Percentiles rank a stretch among this genome's conserved stretches.
Evolutionary conservation across 2,888 invertebrate species (phyloP).

Genomic region (Nysson spinosus): DNA sequence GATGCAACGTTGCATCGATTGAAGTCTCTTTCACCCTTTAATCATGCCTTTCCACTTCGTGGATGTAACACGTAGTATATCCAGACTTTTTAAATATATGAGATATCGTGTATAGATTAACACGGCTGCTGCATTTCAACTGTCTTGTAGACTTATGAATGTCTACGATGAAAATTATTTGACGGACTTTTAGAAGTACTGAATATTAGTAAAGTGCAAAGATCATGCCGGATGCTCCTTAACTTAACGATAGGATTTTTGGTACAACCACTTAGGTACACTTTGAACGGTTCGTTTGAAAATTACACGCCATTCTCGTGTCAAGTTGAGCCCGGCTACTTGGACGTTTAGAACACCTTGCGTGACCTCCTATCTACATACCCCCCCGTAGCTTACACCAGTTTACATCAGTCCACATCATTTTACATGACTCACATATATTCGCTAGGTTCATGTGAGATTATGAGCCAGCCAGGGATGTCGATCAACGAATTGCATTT

Average conservation of each 20-base stretch:
- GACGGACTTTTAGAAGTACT: too few species aligned
- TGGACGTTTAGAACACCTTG: constrained; percentile 51
- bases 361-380: constrained; percentile 48
- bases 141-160: too few species aligned
- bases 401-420: constrained; percentile 54
- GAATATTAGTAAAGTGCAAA: constrained; percentile 4
- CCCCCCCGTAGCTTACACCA: constrained; percentile 30
- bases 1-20: too few species aligned
- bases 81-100: too few species aligned
- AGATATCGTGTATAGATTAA: too few species aligned
- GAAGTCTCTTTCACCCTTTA: too few species aligned
- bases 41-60: too few species aligned
- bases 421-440: constrained; percentile 47
- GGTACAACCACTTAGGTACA: constrained; percentile 23
- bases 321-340: constrained; percentile 42
- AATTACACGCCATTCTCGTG: constrained; percentile 61
- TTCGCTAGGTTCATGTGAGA: constrained; percentile 6
- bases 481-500: constrained; percentile 27
- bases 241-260: constrained; percentile 26
- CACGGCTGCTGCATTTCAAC: too few species aligned
- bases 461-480: constrained; percentile 6
- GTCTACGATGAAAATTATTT: too few species aligned
- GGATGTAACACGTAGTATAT: too few species aligned
- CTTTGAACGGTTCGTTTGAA: constrained; percentile 55
- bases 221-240: constrained; percentile 26